phyloP scores from a whole-genome alignment of 2,797 vertebrate species.

The Notoglanidium macrostoma region DNA sequence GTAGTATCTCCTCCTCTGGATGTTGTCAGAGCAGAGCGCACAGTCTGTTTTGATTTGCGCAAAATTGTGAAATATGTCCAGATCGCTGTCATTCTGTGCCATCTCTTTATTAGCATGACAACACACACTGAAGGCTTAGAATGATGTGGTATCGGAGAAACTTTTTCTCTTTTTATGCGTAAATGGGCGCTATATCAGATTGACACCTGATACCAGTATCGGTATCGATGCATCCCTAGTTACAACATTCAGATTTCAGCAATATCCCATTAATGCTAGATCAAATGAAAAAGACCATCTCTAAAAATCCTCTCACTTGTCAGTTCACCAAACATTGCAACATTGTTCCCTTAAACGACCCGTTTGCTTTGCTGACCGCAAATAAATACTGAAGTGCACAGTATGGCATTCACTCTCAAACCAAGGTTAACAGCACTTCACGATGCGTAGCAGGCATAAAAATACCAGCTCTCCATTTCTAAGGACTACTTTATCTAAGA shows the following conservation, averaged over 20 bases:
- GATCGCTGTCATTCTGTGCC: background rate
- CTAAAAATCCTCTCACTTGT: conserved; percentile 13
- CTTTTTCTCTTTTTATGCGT: background rate
- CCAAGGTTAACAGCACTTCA: background rate
- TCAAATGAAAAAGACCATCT: conserved; percentile 9
- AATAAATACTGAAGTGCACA: conserved; percentile 38
- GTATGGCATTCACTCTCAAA: conserved; percentile 1
- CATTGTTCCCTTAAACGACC: conserved; percentile 23
- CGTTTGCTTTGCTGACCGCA: conserved; percentile 9
- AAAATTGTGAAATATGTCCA: background rate
- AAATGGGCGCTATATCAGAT: background rate
- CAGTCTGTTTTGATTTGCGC: background rate
- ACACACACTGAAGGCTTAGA: background rate
- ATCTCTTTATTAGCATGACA: background rate
- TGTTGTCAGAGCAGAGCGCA: background rate
- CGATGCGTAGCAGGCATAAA: conserved; percentile 13
- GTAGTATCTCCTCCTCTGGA: background rate
- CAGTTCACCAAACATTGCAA: background rate
- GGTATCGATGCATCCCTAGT: background rate
- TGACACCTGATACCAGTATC: no score
- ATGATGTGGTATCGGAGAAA: background rate
- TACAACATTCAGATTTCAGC: conserved; percentile 1
- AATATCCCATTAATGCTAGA: conserved; percentile 11
- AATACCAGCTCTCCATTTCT: background rate
- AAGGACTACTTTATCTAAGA: background rate